These are phyloP conservation scores for Carabus problematicus DNA, from an alignment of 2,888 invertebrate species.

Conservation along the genomic window DNA sequence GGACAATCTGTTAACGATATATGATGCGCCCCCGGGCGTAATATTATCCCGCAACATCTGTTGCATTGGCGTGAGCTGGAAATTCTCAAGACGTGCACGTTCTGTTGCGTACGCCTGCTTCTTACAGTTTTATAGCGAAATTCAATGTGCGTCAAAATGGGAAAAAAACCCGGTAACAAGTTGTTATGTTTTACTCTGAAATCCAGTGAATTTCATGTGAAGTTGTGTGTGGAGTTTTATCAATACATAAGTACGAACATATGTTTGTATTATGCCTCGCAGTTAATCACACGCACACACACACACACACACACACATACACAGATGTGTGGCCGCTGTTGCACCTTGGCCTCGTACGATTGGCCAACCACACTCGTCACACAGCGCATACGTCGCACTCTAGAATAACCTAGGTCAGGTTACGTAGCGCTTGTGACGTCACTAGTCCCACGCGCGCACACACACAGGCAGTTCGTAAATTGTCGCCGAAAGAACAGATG, in stretches of 20 bases:
- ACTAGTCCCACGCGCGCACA: conserved; percentile 9
- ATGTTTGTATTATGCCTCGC: too few relatives aligned
- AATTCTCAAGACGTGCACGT: too few relatives aligned
- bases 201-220: conserved; percentile 16
- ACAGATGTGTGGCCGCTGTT: background rate
- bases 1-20: too few relatives aligned
- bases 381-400: conserved; percentile 24
- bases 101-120: too few relatives aligned
- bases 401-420: conserved; percentile 36
- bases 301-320: conserved; percentile 1
- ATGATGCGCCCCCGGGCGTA: too few relatives aligned
- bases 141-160: background rate
- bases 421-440: conserved; percentile 29
- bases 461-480: conserved; percentile 3
- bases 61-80: too few relatives aligned
- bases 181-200: conserved; percentile 28
- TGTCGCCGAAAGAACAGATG: conserved; percentile 23
- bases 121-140: background rate
- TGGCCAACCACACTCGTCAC: background rate
- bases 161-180: conserved; percentile 13
- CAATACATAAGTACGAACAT: too few relatives aligned
- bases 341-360: too few relatives aligned
- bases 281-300: background rate
- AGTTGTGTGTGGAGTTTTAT: too few relatives aligned
- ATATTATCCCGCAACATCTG: too few relatives aligned